Conservation (phyloP, 2,888 invertebrate species). For the Oxytorus armatus region DNA sequence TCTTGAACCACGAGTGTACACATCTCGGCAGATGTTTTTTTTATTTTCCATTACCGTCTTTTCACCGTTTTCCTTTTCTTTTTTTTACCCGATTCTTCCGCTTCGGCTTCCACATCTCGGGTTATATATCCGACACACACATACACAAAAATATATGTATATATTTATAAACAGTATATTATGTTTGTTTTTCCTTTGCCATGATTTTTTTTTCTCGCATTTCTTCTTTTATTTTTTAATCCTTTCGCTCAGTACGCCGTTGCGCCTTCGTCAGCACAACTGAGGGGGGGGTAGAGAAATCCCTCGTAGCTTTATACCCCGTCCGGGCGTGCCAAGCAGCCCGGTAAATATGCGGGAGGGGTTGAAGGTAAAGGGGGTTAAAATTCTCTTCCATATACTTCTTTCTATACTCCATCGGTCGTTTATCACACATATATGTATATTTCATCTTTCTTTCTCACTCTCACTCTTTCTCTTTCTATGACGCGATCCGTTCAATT, state of each 20-base stretch:
- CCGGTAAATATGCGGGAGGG: conserved; percentile 48
- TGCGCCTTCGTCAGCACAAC: conserved; percentile 36
- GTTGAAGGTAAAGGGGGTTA: conserved; percentile 38
- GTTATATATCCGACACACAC: not conserved
- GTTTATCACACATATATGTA: conserved; percentile 7
- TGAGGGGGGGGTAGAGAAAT: conserved; percentile 2
- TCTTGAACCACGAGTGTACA: not conserved
- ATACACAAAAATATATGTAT: conserved; percentile 1
- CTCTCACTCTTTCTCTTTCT: conserved; percentile 32
- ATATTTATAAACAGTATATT: conserved; percentile 43
- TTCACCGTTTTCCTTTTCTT: conserved; percentile 11
- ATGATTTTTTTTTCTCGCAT: conserved; percentile 3
- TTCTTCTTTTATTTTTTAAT: conserved; percentile 29
- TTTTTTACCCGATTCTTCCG: conserved; percentile 15
- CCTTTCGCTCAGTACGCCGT: conserved; percentile 31
- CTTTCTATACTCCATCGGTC: conserved; percentile 18
- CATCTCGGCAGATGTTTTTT: conserved; percentile 55
- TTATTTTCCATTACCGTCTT: conserved; percentile 30
- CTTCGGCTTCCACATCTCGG: conserved; percentile 7
- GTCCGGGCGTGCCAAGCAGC: conserved; percentile 32
- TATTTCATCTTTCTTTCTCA: conserved; percentile 37
- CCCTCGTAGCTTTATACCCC: conserved; percentile 29
- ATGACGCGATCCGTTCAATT: conserved; percentile 79
- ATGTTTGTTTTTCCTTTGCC: conserved; percentile 22
- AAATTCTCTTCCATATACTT: conserved; percentile 33